Percentiles rank a stretch among this genome's conserved stretches.
phyloP scores from a whole-genome alignment of 2,888 invertebrate species.

The Zootermopsis nevadensis region DNA sequence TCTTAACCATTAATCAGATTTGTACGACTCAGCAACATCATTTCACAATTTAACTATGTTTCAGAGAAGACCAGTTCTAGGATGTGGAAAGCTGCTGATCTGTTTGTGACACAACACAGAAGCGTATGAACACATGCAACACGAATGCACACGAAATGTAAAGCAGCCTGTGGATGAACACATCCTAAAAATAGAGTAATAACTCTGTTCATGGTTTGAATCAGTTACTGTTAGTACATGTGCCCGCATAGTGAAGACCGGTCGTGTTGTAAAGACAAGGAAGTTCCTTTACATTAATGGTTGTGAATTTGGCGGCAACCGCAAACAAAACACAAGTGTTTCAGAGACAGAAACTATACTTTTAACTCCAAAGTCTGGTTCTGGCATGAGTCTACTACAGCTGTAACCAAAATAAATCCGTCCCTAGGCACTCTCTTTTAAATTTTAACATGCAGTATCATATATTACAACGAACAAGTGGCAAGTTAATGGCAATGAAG shows the following conservation, averaged over 20 bases:
- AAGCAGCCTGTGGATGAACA: too few species aligned
- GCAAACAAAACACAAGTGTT: conserved; percentile 16
- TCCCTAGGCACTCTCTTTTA: neutral
- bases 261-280: neutral
- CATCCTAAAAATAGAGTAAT: too few species aligned
- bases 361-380: conserved; percentile 2
- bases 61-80: too few species aligned
- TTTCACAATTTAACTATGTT: too few species aligned
- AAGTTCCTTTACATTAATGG: neutral
- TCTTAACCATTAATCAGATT: too few species aligned
- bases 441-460: neutral
- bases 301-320: neutral
- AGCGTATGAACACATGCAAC: too few species aligned
- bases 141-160: too few species aligned
- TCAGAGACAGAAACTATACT: conserved; percentile 7
- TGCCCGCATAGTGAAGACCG: neutral
- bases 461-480: neutral
- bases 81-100: too few species aligned
- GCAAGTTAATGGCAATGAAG: conserved; percentile 5
- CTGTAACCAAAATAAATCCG: conserved; percentile 12
- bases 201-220: neutral
- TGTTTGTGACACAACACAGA: too few species aligned
- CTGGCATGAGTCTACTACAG: conserved; percentile 19
- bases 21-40: too few species aligned
- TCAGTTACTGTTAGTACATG: neutral